Conservation (phyloP, 2,797 vertebrate species). For the Gymnoscopelus braueri region DNA sequence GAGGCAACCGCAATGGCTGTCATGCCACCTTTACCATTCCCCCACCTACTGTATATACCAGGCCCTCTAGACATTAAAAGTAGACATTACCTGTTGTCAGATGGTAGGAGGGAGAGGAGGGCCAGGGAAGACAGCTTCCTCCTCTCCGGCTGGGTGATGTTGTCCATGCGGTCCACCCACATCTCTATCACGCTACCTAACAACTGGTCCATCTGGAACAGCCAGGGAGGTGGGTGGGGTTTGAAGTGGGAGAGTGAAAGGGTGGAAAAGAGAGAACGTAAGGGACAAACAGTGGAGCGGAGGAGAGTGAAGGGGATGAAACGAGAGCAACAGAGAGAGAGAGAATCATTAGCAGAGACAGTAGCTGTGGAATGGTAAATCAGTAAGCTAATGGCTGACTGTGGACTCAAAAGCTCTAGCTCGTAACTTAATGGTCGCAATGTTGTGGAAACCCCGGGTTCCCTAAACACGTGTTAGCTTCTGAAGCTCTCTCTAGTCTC, state of each 20-base stretch:
- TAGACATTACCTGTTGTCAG: slow-evolving; percentile 87
- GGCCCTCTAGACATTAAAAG: slow-evolving; percentile 19
- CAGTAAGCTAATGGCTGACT: not conserved
- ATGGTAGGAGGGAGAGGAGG: slow-evolving; percentile 93
- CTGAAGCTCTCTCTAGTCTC: too few relatives aligned
- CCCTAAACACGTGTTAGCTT: too few relatives aligned
- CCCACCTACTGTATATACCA: not conserved
- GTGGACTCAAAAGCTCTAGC: not conserved
- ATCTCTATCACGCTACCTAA: slow-evolving; percentile 94
- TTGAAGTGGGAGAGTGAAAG: not conserved
- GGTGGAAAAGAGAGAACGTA: not conserved
- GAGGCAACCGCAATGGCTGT: too few relatives aligned
- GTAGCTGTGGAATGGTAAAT: not conserved
- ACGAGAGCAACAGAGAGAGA: not conserved
- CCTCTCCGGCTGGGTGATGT: slow-evolving; percentile 97
- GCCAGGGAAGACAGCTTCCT: slow-evolving; percentile 96
- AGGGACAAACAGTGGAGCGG: not conserved
- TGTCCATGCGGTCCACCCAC: slow-evolving; percentile 99
- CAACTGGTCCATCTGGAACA: slow-evolving; percentile 87
- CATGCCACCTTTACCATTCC: not conserved
- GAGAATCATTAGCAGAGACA: not conserved
- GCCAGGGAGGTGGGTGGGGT: not conserved
- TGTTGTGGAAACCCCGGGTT: too few relatives aligned
- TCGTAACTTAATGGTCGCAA: too few relatives aligned
- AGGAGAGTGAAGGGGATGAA: not conserved